Evolutionary conservation across 2,797 vertebrate species (phyloP), one percentile per base, ranked within the genome.

Genomic region (Alauda arvensis): DNA sequence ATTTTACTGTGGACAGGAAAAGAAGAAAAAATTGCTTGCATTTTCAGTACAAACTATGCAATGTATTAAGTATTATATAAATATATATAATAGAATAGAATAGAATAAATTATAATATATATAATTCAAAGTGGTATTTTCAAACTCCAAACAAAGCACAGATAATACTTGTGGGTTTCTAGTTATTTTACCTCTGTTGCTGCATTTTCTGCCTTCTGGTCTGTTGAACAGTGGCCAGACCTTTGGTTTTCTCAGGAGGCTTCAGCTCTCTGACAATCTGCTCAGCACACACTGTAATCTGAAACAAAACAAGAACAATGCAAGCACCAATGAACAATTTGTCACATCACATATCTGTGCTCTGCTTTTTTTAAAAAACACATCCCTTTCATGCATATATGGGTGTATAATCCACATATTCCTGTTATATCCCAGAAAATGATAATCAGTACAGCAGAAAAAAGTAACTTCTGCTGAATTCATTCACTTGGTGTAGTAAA

Each of bases 231-330:
- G 98, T 98, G 60, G 96, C 95, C 4, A 93, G 79, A 29, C 95
- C 94, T 88, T 94, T 97, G 14, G 95, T 88, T 89, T 97, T 98
- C 31, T 98, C 97, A 39, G 97, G 96, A 43, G 98, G 98, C 39
- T 97, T 95, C 18, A 99, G 96, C 95, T 99, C 99, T 70, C 95
- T 96, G 86, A 98, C 97, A 67, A 99, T 93, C 92, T 99, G 97
- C 91, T 98, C 97, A 23, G 96, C 98, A 51, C 98, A 98, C 16
- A 99, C 95, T 0, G 98, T 94, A 70, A 99, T 96, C 99, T 99
- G 95, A 55, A 96, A 92, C 23, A 75, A 75, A 90, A 26, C 31
- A 40, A 34, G 42, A 40, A 67, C 46, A 85, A 43, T 2, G 11
- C 57, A 90, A 63, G 31, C 24, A 57, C 12, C 26, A 34, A 20